Conservation (phyloP, 2,888 invertebrate genomes). For the Lithodes maja region DNA sequence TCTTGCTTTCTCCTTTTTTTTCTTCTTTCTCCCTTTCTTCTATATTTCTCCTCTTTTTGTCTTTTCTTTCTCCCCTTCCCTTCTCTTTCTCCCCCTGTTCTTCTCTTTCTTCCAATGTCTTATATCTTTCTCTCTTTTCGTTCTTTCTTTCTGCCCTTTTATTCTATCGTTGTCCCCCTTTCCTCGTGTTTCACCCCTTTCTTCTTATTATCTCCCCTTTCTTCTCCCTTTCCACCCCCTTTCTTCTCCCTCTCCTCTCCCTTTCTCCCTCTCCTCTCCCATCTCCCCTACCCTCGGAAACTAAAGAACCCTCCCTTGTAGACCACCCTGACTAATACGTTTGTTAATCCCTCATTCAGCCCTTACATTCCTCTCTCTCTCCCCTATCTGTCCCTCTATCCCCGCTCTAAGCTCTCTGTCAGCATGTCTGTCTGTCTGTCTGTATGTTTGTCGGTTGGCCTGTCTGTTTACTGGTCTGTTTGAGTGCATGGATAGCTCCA, state of each 20-base stretch:
- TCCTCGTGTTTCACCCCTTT: not conserved
- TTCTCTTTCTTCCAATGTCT: not conserved
- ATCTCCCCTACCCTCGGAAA: not conserved
- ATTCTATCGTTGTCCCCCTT: not conserved
- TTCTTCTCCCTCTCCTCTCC: not conserved
- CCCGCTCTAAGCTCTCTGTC: not conserved
- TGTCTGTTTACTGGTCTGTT: too few relatives aligned
- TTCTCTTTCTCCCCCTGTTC: slow-evolving; percentile 11
- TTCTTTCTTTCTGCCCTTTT: not conserved
- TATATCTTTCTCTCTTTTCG: not conserved
- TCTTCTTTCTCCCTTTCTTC: too few relatives aligned
- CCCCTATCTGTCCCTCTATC: not conserved
- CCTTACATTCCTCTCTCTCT: not conserved
- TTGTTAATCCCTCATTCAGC: not conserved
- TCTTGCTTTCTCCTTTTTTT: too few relatives aligned
- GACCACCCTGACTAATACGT: not conserved
- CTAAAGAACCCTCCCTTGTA: not conserved
- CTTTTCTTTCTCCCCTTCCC: not conserved
- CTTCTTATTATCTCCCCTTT: not conserved
- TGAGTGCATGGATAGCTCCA: too few relatives aligned
- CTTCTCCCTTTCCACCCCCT: not conserved
- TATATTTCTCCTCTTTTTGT: not conserved
- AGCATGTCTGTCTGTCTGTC: too few relatives aligned
- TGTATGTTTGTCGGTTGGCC: too few relatives aligned
- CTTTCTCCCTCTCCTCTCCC: not conserved